phyloP scores from a whole-genome alignment of 2,797 vertebrate genomes.

The Enteromius trimaculatus region DNA sequence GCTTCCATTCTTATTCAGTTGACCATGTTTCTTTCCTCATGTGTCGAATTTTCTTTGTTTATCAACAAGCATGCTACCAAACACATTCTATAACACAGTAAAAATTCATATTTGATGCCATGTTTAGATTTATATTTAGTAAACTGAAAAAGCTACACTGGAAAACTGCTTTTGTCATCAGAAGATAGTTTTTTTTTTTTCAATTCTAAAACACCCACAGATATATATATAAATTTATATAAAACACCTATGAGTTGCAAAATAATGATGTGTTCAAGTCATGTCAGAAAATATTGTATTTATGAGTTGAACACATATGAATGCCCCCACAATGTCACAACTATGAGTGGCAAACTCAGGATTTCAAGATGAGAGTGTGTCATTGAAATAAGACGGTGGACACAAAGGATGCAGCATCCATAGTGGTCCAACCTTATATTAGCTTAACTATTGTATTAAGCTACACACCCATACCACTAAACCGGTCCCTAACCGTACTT shows the following conservation, averaged over 20 bases:
- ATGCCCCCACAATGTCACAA: not conserved
- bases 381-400: not conserved
- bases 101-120: not conserved
- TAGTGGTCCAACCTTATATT: too few relatives aligned
- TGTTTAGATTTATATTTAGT: not conserved
- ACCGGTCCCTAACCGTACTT: too few relatives aligned
- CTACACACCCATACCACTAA: too few relatives aligned
- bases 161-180: not conserved
- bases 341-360: not conserved
- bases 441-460: too few relatives aligned
- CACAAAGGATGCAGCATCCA: not conserved
- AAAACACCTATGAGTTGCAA: not conserved
- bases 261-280: not conserved
- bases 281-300: not conserved
- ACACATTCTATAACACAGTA: not conserved
- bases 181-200: not conserved
- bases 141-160: not conserved
- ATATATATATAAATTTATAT: too few relatives aligned
- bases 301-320: not conserved
- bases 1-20: conserved; percentile 7
- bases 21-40: not conserved
- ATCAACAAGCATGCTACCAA: not conserved
- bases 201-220: not conserved
- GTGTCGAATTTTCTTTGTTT: not conserved
- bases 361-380: not conserved